phyloP scores from a whole-genome alignment of 1,140 invertebrate species.

The Drosophila mayri region DNA sequence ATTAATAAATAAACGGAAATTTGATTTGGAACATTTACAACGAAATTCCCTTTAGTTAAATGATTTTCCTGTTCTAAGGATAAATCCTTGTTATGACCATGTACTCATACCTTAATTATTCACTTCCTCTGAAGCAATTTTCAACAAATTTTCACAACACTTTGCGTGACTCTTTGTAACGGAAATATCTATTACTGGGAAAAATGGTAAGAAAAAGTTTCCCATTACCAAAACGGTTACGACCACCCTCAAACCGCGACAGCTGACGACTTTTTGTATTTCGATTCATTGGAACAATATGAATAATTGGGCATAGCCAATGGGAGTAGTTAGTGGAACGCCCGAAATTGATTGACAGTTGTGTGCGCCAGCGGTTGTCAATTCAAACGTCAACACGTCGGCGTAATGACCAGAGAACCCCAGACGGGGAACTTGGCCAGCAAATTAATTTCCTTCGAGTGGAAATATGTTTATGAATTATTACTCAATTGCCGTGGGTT shows the following conservation, averaged over 20 bases:
- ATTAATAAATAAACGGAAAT: conserved; percentile 12
- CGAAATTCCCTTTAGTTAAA: neutral
- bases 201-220: conserved; percentile 27
- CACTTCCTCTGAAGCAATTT: conserved; percentile 29
- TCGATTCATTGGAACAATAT: conserved; percentile 74
- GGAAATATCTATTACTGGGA: conserved; percentile 22
- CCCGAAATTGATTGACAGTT: conserved; percentile 75
- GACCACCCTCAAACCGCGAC: conserved; percentile 41
- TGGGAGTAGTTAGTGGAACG: conserved; percentile 64
- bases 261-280: conserved; percentile 64
- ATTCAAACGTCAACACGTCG: conserved; percentile 78
- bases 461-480: conserved; percentile 83
- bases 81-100: neutral
- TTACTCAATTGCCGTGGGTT: conserved; percentile 67
- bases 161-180: conserved; percentile 49
- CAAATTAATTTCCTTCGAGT: conserved; percentile 74
- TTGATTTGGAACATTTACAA: neutral
- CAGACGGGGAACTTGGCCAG: conserved; percentile 32
- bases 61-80: neutral
- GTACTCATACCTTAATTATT: conserved; percentile 22
- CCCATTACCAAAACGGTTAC: conserved; percentile 51
- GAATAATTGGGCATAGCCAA: conserved; percentile 75
- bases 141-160: conserved; percentile 51
- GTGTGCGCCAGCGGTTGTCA: conserved; percentile 57
- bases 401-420: conserved; percentile 58